phyloP scores from a whole-genome alignment of 1,140 invertebrate species.

The Fragariocoptes setiger region DNA sequence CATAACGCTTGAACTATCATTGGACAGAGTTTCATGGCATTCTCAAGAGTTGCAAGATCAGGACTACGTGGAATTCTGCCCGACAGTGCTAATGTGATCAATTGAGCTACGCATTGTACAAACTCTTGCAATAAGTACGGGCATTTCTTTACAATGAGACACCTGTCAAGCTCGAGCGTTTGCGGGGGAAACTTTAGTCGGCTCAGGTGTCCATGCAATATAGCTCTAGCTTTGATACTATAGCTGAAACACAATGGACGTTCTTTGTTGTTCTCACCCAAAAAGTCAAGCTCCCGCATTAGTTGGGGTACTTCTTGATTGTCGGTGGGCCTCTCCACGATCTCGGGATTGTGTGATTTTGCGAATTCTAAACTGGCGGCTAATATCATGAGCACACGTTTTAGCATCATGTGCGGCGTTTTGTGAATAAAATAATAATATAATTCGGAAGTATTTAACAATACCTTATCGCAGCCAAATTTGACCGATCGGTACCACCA shows the following conservation, averaged over 20 bases:
- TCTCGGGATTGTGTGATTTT: conserved; percentile 64
- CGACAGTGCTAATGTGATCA: conserved; percentile 64
- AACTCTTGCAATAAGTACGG: conserved; percentile 91
- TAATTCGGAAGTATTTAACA: conserved; percentile 73
- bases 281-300: conserved; percentile 54
- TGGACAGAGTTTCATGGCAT: conserved; percentile 78
- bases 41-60: conserved; percentile 76
- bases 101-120: conserved; percentile 70
- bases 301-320: conserved; percentile 76
- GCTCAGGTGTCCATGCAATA: conserved; percentile 72
- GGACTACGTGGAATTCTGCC: conserved; percentile 47
- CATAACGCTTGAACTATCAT: conserved; percentile 89
- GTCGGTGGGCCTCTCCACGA: conserved; percentile 66
- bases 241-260: conserved; percentile 68
- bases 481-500: conserved; percentile 98
- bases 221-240: conserved; percentile 71
- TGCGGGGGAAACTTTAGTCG: conserved; percentile 41
- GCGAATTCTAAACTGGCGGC: conserved; percentile 86
- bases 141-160: conserved; percentile 59
- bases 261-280: conserved; percentile 83
- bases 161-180: conserved; percentile 33
- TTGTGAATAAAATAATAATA: conserved; percentile 87
- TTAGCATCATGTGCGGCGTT: conserved; percentile 71
- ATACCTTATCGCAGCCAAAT: conserved; percentile 34
- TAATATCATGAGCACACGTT: conserved; percentile 73